Evolutionary conservation across 2,888 invertebrate genomes (phyloP).

Genomic region (Notodonta dromedarius): DNA sequence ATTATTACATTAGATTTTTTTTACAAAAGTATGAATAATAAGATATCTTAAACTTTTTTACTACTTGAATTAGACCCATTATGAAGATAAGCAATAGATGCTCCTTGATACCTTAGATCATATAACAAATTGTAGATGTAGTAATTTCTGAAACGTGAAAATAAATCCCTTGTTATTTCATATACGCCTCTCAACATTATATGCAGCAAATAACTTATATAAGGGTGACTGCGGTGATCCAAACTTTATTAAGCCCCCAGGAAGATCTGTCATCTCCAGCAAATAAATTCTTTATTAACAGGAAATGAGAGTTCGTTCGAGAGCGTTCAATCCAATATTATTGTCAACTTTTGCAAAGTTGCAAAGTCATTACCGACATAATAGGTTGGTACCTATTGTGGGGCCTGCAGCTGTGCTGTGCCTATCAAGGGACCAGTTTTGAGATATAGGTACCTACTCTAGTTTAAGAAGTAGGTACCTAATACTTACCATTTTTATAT

Average conservation of each 20-base stretch:
- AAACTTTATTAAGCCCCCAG: constrained; percentile 36
- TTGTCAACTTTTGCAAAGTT: constrained; percentile 9
- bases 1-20: too few relatives aligned
- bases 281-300: constrained; percentile 37
- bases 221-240: constrained; percentile 11
- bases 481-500: too few relatives aligned
- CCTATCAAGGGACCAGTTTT: too few relatives aligned
- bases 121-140: neutral
- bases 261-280: constrained; percentile 49
- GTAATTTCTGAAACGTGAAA: too few relatives aligned
- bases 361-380: constrained; percentile 9
- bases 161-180: neutral
- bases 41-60: too few relatives aligned
- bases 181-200: neutral
- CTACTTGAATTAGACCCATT: constrained; percentile 10
- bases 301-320: constrained; percentile 48
- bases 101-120: too few relatives aligned
- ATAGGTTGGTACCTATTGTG: too few relatives aligned
- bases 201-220: neutral
- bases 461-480: too few relatives aligned
- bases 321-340: constrained; percentile 37
- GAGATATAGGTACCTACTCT: too few relatives aligned
- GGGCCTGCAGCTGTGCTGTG: neutral
- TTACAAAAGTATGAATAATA: too few relatives aligned
- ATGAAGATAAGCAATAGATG: neutral